Evolutionary conservation across 2,797 vertebrate species (phyloP), one percentile per base, ranked within the genome.

Genomic region (Scomberomorus guttatus): DNA sequence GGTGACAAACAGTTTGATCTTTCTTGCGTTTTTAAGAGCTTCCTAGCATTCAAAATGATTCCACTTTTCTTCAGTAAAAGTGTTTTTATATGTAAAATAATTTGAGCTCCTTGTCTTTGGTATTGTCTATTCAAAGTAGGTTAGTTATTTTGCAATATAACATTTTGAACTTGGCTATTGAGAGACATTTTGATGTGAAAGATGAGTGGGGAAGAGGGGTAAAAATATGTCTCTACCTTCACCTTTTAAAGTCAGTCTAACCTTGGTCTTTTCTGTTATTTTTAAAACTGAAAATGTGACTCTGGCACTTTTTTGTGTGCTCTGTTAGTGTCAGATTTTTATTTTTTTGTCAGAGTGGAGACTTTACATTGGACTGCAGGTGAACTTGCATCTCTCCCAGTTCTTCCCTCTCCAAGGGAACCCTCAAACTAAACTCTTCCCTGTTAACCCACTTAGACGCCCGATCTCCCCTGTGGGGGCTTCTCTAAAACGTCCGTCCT

Each of bases 71-170:
- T 84, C 79, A 83, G 87, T 77, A 87, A 87, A 93, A 90, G 67
- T 87, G 80, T 91, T 94, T 94, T 94, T 94, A 94, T 94, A 94
- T 84, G 93, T 90, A 85, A 86, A 80, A 69, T 70, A 46, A 55
- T 75, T 66, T 92, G 74, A 92, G 71, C 65, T 68, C 6, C 20
- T 59, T 69, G 52, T 87, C 68, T 87, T 77, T 86, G 65, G 58
- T 87, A 76, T 65, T 58, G 69, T 79, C 52, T 78, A 17, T 80
- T 80, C 50, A 64, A 79, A 89, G 80, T 90, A 93, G 83, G 55
- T 80, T 89, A 90, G 60, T 79, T 88, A 79, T 90, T 89, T 89
- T 89, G 50, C 75, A 60, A 73, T 79, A 80, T 39, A 65, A 59
- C 54, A 66, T 87, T 87, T 85, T 72, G 39, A 87, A 91, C 78